Evolutionary conservation across 1,140 invertebrate genomes (phyloP).

Genomic region (Nephotettix cincticeps): DNA sequence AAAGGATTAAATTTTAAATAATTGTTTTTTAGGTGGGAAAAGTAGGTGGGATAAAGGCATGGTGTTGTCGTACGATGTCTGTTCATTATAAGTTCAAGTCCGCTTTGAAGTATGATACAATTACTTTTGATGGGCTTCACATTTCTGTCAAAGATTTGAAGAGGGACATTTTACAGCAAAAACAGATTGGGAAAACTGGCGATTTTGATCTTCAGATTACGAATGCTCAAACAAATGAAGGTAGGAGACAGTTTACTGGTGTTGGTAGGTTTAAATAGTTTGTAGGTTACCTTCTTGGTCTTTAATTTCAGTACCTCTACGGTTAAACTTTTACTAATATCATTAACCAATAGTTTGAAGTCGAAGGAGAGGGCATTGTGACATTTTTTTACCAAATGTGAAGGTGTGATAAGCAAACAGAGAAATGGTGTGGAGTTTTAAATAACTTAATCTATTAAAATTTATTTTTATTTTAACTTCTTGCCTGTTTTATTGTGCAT

Average conservation of each 20-base stretch:
- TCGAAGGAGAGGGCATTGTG: too few relatives aligned
- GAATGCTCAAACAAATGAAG: constrained; percentile 97
- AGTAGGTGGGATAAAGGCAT: constrained; percentile 14
- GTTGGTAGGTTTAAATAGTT: neutral
- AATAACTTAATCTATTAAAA: too few relatives aligned
- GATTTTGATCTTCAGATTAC: constrained; percentile 96
- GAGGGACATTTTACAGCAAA: constrained; percentile 92
- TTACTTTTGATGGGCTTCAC: constrained; percentile 95
- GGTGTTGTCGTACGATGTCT: constrained; percentile 63
- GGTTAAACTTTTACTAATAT: too few relatives aligned
- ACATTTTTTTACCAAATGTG: too few relatives aligned
- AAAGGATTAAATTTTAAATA: too few relatives aligned
- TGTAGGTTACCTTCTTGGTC: constrained; percentile 20
- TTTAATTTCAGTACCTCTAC: constrained; percentile 79
- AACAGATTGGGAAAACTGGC: constrained; percentile 88
- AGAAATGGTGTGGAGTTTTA: too few relatives aligned
- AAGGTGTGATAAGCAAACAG: too few relatives aligned
- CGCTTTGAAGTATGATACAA: constrained; percentile 89
- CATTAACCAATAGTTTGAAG: too few relatives aligned
- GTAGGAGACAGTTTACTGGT: constrained; percentile 53
- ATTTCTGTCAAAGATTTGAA: constrained; percentile 95
- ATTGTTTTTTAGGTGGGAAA: neutral
- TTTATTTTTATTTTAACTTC: too few relatives aligned
- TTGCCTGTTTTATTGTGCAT: too few relatives aligned
- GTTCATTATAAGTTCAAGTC: constrained; percentile 99